Conservation (phyloP, 2,113 vertebrate genomes). For the Lasiurus borealis region DNA sequence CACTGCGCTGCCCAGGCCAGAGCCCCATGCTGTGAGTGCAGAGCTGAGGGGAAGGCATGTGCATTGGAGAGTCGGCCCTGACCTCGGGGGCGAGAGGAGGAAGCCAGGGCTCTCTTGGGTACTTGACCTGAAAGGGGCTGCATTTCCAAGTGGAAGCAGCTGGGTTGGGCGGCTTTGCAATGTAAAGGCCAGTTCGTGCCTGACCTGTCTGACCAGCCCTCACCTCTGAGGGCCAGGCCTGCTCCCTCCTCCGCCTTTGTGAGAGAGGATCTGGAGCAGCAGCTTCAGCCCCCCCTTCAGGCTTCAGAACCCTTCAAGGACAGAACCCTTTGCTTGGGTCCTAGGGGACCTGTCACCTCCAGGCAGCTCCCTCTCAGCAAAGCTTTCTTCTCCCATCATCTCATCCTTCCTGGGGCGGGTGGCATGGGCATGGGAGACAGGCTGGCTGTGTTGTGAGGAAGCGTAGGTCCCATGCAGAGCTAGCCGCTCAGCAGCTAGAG, state of each 20-base stretch:
- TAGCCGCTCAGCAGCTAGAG: not conserved
- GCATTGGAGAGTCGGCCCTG: not conserved
- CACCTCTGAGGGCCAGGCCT: not conserved
- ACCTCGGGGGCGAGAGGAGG: rapidly evolving
- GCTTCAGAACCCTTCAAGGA: not conserved
- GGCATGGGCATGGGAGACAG: not conserved
- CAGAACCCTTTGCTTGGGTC: not conserved
- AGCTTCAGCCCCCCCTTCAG: not conserved
- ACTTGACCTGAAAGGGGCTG: not conserved
- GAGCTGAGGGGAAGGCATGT: not conserved
- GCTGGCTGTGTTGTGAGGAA: not conserved
- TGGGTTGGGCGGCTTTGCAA: not conserved
- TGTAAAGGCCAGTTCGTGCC: not conserved
- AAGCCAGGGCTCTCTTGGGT: not conserved
- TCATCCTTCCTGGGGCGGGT: not conserved
- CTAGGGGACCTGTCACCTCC: no score
- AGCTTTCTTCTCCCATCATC: not conserved
- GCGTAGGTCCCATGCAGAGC: not conserved
- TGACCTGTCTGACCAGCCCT: not conserved
- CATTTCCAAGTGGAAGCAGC: not conserved
- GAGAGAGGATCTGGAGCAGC: not conserved
- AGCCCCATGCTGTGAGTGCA: not conserved
- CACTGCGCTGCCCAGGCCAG: not conserved
- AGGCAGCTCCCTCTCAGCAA: not conserved
- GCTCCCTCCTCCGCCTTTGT: not conserved